phyloP scores from a whole-genome alignment of 1,140 invertebrate species.

The Lasioglossum baleicum region DNA sequence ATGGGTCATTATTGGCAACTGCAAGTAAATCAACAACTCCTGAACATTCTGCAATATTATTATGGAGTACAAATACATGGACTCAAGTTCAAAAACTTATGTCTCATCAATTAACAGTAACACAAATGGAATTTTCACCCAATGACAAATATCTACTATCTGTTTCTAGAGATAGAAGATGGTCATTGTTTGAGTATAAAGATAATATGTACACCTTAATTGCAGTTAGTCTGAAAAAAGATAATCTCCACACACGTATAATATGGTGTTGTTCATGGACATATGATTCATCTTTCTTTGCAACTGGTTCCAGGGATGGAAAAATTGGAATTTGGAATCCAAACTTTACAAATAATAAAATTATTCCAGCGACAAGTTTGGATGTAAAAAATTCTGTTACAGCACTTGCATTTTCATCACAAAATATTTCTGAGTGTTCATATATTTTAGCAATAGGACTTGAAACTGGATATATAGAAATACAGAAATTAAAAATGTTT shows the following conservation, averaged over 20 bases:
- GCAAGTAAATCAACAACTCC: conserved; percentile 89
- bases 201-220: conserved; percentile 79
- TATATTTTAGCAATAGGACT: conserved; percentile 89
- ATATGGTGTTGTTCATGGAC: conserved; percentile 98
- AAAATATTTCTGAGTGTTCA: conserved; percentile 53
- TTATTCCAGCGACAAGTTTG: conserved; percentile 69
- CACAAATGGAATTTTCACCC: conserved; percentile 94
- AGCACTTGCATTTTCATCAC: conserved; percentile 87
- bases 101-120: conserved; percentile 94
- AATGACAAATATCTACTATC: conserved; percentile 89
- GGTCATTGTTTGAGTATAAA: conserved; percentile 86
- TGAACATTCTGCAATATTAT: conserved; percentile 88
- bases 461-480: conserved; percentile 86
- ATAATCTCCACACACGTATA: conserved; percentile 90
- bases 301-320: conserved; percentile 95
- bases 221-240: conserved; percentile 85
- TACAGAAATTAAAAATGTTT: conserved; percentile 78
- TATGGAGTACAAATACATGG: conserved; percentile 92
- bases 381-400: conserved; percentile 86
- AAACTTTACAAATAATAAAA: conserved; percentile 59
- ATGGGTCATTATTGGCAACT: conserved; percentile 90
- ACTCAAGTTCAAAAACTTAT: conserved; percentile 86
- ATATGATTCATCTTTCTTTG: conserved; percentile 89
- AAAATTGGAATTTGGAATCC: conserved; percentile 87
- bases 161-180: conserved; percentile 95